Evolutionary conservation across 2,113 vertebrate species (phyloP).

Genomic region (Sinocyclocheilus maitianheensis): DNA sequence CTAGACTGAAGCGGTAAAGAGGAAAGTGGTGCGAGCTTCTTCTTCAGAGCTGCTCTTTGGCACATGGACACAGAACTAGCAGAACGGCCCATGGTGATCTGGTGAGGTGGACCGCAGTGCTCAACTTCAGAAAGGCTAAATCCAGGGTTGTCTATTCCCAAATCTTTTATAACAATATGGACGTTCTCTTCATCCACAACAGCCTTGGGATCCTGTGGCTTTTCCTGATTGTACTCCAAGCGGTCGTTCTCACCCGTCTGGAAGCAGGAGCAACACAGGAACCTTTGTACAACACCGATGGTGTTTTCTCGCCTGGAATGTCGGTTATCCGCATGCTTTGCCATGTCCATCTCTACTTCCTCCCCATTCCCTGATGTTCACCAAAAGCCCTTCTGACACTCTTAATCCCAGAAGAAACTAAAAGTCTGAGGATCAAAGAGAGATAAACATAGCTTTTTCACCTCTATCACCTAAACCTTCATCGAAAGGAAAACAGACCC

Average conservation of each 20-base stretch:
- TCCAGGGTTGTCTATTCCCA: conserved; percentile 69
- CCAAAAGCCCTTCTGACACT: neutral
- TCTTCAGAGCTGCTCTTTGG: conserved; percentile 61
- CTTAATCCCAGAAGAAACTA: neutral
- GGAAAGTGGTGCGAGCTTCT: conserved; percentile 62
- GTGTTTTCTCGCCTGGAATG: neutral
- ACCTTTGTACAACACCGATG: conserved; percentile 17
- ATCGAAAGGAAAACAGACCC: conserved; percentile 36
- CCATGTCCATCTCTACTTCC: conserved; percentile 49
- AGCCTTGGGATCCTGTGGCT: conserved; percentile 43
- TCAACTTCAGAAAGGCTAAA: conserved; percentile 60
- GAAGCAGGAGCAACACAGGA: conserved; percentile 69
- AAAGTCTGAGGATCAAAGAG: neutral
- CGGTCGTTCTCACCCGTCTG: conserved; percentile 46
- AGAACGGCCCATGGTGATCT: conserved; percentile 47
- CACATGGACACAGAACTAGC: conserved; percentile 64
- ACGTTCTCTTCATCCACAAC: conserved; percentile 55
- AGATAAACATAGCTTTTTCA: neutral
- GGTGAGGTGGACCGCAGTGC: conserved; percentile 30
- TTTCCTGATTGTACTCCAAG: conserved; percentile 56
- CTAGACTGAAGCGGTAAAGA: conserved; percentile 63
- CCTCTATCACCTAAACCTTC: conserved; percentile 22
- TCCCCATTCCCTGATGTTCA: neutral
- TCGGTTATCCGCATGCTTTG: neutral
- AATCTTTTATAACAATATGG: conserved; percentile 69